Percentiles rank a stretch among this genome's conserved stretches.
Evolutionary conservation across 2,113 vertebrate genomes (phyloP).

Genomic region (Candoia aspera): DNA sequence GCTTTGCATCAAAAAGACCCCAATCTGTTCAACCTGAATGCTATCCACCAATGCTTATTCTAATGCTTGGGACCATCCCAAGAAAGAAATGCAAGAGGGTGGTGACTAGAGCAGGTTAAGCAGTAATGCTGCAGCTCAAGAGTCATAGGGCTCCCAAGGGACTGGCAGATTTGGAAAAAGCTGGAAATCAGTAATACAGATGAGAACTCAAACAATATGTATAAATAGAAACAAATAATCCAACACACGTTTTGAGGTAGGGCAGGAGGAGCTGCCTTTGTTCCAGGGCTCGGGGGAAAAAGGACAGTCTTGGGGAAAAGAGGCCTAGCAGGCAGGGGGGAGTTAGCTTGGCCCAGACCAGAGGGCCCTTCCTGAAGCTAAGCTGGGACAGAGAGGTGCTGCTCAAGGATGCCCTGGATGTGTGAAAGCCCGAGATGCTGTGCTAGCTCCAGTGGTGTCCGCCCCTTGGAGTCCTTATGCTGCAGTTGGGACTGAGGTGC

Average conservation of each 20-base stretch:
- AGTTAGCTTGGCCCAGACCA: not conserved
- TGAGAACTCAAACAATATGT: conserved; percentile 9
- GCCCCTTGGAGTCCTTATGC: conserved; percentile 75
- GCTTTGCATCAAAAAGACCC: not conserved
- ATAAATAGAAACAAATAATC: conserved; percentile 35
- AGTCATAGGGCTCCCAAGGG: not conserved
- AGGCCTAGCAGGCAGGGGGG: not conserved
- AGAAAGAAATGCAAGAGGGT: not conserved
- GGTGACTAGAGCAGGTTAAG: not conserved
- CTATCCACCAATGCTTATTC: not conserved
- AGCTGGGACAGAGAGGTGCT: conserved; percentile 17
- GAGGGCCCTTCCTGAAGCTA: not conserved
- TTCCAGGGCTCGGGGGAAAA: not conserved
- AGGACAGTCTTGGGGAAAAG: not conserved
- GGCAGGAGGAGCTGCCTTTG: conserved; percentile 15
- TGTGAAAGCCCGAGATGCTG: conserved; percentile 60
- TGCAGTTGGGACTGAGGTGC: conserved; percentile 78
- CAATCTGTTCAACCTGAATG: not conserved
- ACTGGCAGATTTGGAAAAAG: not conserved
- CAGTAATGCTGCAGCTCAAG: not conserved
- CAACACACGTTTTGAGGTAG: conserved; percentile 34
- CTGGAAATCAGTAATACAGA: not conserved
- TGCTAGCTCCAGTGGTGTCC: conserved; percentile 81
- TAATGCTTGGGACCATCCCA: not conserved
- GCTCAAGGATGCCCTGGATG: conserved; percentile 61